Conservation (phyloP, 30 jellyfish, hydroid and myxozoan genomes). For the Hydractinia echinata region DNA sequence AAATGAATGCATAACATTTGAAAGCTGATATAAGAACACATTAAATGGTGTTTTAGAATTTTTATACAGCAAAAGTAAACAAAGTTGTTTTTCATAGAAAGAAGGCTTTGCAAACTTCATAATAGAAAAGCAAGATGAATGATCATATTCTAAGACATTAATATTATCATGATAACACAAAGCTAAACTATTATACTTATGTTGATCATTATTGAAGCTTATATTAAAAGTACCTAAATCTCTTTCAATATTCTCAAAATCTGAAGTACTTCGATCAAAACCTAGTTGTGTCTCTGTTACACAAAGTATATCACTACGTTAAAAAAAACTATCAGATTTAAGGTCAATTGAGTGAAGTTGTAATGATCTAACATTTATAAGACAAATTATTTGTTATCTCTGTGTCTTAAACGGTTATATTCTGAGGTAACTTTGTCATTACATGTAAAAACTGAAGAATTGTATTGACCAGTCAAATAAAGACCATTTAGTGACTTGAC, state of each 20-base stretch:
- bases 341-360: constrained; percentile 7
- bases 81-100: not conserved
- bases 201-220: too few species aligned
- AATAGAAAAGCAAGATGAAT: not conserved
- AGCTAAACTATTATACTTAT: too few species aligned
- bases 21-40: not conserved
- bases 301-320: not conserved
- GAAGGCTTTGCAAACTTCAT: not conserved
- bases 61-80: not conserved
- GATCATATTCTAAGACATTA: too few species aligned
- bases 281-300: constrained; percentile 16
- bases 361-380: constrained; percentile 13
- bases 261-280: not conserved
- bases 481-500: constrained; percentile 9
- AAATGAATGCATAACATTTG: not conserved
- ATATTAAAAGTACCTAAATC: too few species aligned
- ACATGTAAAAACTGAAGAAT: too few species aligned
- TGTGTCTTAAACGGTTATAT: not conserved
- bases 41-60: not conserved
- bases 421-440: constrained; percentile 10
- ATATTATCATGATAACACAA: too few species aligned
- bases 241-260: too few species aligned
- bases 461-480: constrained; percentile 15
- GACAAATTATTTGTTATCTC: too few species aligned
- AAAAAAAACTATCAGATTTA: too few species aligned